A percentile compares a stretch with the other conserved stretches of the same genome.
phyloP scores from a whole-genome alignment of 1,140 invertebrate species.

The Drosophila persimilis region DNA sequence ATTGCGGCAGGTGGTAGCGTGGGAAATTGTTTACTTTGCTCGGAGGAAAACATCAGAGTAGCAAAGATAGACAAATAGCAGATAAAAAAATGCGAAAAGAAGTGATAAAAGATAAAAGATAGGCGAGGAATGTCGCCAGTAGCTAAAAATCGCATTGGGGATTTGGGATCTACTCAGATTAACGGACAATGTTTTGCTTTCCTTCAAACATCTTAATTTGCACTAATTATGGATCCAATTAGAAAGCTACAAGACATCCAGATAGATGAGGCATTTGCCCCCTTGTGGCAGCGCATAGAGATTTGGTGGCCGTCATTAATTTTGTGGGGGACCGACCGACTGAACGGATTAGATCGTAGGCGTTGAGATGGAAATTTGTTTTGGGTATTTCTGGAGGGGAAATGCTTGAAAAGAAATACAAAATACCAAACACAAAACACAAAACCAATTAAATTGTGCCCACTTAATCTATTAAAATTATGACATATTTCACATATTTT shows the following conservation, averaged over 20 bases:
- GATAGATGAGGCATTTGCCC: slow-evolving; percentile 54
- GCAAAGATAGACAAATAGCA: slow-evolving; percentile 38
- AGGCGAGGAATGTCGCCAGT: slow-evolving; percentile 19
- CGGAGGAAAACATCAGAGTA: not conserved
- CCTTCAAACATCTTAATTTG: slow-evolving; percentile 54
- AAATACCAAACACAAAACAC: slow-evolving; percentile 32
- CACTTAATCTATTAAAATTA: slow-evolving; percentile 60
- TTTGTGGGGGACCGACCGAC: slow-evolving; percentile 16
- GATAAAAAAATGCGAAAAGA: slow-evolving; percentile 18
- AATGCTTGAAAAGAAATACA: slow-evolving; percentile 30
- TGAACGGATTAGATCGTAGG: slow-evolving; percentile 69
- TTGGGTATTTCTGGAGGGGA: slow-evolving; percentile 34
- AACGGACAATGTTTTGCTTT: slow-evolving; percentile 35
- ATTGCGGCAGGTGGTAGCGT: slow-evolving; percentile 59
- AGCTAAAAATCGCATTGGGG: not conserved
- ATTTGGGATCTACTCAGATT: slow-evolving; percentile 30
- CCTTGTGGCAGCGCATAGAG: slow-evolving; percentile 54
- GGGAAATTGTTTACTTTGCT: slow-evolving; percentile 65
- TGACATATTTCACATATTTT: slow-evolving; percentile 60
- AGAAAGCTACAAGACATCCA: slow-evolving; percentile 47
- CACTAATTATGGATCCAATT: slow-evolving; percentile 76
- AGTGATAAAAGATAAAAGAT: slow-evolving; percentile 17
- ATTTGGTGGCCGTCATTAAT: slow-evolving; percentile 57
- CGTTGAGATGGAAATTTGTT: slow-evolving; percentile 45
- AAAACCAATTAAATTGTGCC: slow-evolving; percentile 50